Evolutionary conservation across 1,140 invertebrate genomes (phyloP), one percentile per base, ranked within the genome.

Genomic region (Drosophila azteca): DNA sequence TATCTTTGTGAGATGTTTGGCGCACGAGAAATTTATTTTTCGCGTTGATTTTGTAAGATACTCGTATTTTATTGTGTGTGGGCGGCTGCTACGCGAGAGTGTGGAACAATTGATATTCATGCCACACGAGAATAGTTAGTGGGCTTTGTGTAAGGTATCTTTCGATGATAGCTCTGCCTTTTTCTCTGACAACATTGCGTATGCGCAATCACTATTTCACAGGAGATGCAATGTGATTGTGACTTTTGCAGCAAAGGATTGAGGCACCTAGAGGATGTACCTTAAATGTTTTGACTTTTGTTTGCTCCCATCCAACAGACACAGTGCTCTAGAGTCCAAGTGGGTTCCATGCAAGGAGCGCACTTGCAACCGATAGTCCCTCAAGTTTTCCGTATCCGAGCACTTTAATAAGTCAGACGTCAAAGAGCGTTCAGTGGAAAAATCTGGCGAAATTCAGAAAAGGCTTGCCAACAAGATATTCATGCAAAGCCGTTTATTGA

Each of bases 41-140:
- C 50, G 50, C 51, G 64, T 58, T 69, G 51, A 68, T 69, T 70
- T 58, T 46, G 7, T 5, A 43, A 57, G 58, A 13, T 39, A 13
- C 35, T 39, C 11, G 11, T 50, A 57, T 69, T 50, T 69, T 58
- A 69, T 58, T 58, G n/a, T 29, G 22, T 61, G 58, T 43, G 45
- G 39, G 46, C 7, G 6, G 31, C 31, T 54, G 66, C 51, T 11
- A 31, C 7, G 2, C 7, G 8, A 31, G 29, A 26, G 24, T 26
- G 24, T 26, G 44, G 31, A 68, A 69, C 66, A 70, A 70, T 70
- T 69, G 65, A 70, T 50, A 69, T 49, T 51, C 65, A 70, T 58
- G 69, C 69, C 31, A 31, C 3, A 9, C 7, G 31, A 9, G 2
- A 31, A 9, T 9, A 31, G 31, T 31, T 9, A 31, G 31, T 31